Conservation (phyloP, 1,140 invertebrate species). For the Globodera ellingtonae region DNA sequence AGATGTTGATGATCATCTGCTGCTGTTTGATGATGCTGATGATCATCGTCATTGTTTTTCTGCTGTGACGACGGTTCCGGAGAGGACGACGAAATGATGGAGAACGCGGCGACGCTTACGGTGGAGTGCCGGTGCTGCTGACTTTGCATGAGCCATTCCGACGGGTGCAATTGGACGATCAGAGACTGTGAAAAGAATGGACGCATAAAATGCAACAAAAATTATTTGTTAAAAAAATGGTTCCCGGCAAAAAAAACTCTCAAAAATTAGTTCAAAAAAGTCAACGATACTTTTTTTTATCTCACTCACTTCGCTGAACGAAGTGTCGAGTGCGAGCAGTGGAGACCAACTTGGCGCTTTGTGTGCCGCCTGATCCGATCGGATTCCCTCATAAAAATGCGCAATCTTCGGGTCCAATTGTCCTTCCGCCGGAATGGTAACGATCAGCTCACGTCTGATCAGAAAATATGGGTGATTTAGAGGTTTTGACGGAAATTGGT, state of each 20-base stretch:
- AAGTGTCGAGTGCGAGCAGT: constrained; percentile 46
- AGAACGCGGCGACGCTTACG: neutral
- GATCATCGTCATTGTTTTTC: neutral
- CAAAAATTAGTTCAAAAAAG: too few species aligned
- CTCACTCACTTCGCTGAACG: constrained; percentile 21
- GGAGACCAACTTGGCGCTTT: constrained; percentile 46
- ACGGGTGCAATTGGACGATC: neutral
- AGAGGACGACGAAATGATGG: neutral
- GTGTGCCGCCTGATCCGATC: neutral
- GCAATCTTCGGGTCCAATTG: constrained; percentile 50
- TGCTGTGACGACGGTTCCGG: too few species aligned
- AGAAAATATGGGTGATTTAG: neutral
- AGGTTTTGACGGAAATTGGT: neutral
- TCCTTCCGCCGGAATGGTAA: constrained; percentile 46
- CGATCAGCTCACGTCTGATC: constrained; percentile 29
- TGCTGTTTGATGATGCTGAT: neutral
- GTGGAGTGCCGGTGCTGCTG: neutral
- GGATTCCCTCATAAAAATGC: constrained; percentile 23
- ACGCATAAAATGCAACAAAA: too few species aligned
- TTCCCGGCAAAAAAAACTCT: too few species aligned
- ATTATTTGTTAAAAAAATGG: too few species aligned
- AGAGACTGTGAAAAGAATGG: neutral
- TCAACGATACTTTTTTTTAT: too few species aligned
- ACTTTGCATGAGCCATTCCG: neutral
- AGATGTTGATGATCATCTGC: too few species aligned